Evolutionary conservation across 2,888 invertebrate genomes (phyloP), one percentile per base, ranked within the genome.

Genomic region (Bembecia ichneumoniformis): DNA sequence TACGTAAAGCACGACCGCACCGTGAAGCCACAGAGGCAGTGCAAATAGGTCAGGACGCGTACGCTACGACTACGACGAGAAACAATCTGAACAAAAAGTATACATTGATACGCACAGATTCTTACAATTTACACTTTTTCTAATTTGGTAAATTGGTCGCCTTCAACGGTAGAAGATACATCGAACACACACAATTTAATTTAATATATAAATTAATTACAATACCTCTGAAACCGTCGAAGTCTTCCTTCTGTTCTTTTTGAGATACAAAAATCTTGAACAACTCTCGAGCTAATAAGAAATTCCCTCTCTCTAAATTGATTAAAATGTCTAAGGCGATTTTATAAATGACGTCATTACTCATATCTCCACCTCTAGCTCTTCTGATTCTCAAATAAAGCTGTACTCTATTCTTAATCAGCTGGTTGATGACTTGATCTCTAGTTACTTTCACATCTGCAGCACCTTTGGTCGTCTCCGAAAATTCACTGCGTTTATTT

Each of bases 321-420:
- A 55, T 48, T 2, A 81, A 44, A 46, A 82, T 74, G 49, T 66
- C 71, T 58, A 68, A 70, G 3, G 77, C 86, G 52, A 83, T 68
- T 47, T 66, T 65, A 50, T 77, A 77, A 51, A 68, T 75, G 0
- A 77, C 54, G 55, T 80, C 74, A 20, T 64, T 52, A 3, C 51
- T 58, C 0, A 60, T 47, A 56, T 72, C 59, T 7, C 36, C 17
- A 0, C 58, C 61, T 47, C 58, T 58, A 0, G 58, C 55, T 52
- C 78, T 71, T 62, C 77, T 80, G 1, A 64, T 54, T 52, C 63
- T 68, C 14, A 82, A 54, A 51, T 74, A 83, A 2, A 64, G 49
- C 40, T 62, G 53, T 44, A 82, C 61, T 17, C 81, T 73, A 54
- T 82, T 83, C 53, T 61, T 75, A 5, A 86, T 82, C 1, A 86